These are phyloP conservation scores for Haliclona indistincta DNA, from an alignment of 37 sponge, comb jelly and placozoan species.

Conservation along the genomic window DNA sequence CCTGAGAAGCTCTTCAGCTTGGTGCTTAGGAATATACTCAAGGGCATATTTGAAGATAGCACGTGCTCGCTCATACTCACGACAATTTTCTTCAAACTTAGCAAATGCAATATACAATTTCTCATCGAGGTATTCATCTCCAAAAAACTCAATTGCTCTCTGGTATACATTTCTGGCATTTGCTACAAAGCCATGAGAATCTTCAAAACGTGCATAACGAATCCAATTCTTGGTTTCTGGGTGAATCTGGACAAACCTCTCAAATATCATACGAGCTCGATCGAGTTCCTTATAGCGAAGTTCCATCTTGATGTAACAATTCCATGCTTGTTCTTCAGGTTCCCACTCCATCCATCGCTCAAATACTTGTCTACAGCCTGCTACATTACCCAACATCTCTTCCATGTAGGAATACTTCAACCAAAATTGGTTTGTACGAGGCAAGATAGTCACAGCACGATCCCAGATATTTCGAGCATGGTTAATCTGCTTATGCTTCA, in stretches of 20 bases:
- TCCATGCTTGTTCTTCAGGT: slow-evolving; percentile 98
- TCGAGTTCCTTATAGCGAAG: slow-evolving; percentile 96
- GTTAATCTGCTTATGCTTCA: slow-evolving; percentile 92
- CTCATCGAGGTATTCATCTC: slow-evolving; percentile 93
- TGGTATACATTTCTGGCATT: slow-evolving; percentile 86
- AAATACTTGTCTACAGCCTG: slow-evolving; percentile 91
- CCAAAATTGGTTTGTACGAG: slow-evolving; percentile 97
- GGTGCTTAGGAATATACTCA: slow-evolving; percentile 87
- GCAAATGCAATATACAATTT: slow-evolving; percentile 91
- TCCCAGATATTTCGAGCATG: slow-evolving; percentile 98
- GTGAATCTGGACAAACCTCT: slow-evolving; percentile 83
- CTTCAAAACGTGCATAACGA: slow-evolving; percentile 92
- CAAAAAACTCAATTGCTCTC: slow-evolving; percentile 91
- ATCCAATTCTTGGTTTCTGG: slow-evolving; percentile 96
- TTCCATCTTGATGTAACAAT: slow-evolving; percentile 98
- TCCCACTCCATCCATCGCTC: slow-evolving; percentile 99
- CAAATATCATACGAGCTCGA: slow-evolving; percentile 85
- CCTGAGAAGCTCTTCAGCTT: slow-evolving; percentile 89
- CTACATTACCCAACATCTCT: slow-evolving; percentile 97
- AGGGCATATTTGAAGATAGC: slow-evolving; percentile 97
- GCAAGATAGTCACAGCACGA: slow-evolving; percentile 90
- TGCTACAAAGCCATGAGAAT: slow-evolving; percentile 75
- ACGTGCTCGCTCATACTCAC: slow-evolving; percentile 84
- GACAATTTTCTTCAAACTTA: slow-evolving; percentile 88
- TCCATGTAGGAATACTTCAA: slow-evolving; percentile 99